phyloP scores from a whole-genome alignment of 2,113 vertebrate species.

The Cromileptes altivelis region DNA sequence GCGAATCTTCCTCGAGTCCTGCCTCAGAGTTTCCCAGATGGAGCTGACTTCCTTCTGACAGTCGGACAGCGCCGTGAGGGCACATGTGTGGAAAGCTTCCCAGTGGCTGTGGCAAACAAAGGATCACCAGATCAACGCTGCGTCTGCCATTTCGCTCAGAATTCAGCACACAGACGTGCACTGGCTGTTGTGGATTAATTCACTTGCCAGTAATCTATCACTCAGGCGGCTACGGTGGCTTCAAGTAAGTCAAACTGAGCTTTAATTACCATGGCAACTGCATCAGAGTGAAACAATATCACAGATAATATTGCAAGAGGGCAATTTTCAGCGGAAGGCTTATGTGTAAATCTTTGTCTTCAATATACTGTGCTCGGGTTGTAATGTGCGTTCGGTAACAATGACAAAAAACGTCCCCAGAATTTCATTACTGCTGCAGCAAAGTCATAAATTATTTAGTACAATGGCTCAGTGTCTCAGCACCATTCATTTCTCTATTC shows the following conservation, averaged over 20 bases:
- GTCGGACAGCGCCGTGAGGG: slow-evolving; percentile 76
- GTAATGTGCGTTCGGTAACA: slow-evolving; percentile 59
- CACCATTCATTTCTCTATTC: slow-evolving; percentile 65
- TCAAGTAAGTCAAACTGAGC: slow-evolving; percentile 58
- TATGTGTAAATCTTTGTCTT: slow-evolving; percentile 67
- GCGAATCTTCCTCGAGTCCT: slow-evolving; percentile 83
- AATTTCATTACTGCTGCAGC: slow-evolving; percentile 82
- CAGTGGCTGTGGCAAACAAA: slow-evolving; percentile 82
- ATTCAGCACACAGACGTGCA: slow-evolving; percentile 31
- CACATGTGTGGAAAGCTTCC: slow-evolving; percentile 86
- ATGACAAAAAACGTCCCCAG: slow-evolving; percentile 67
- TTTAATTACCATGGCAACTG: slow-evolving; percentile 77
- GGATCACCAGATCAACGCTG: slow-evolving; percentile 47
- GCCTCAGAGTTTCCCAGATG: slow-evolving; percentile 85
- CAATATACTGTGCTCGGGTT: slow-evolving; percentile 31
- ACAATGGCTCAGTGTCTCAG: slow-evolving; percentile 72
- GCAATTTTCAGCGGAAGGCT: slow-evolving; percentile 49
- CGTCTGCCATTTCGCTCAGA: slow-evolving; percentile 26
- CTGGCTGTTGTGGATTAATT: slow-evolving; percentile 46
- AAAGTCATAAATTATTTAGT: slow-evolving; percentile 82
- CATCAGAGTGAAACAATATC: slow-evolving; percentile 70
- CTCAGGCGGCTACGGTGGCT: slow-evolving; percentile 45
- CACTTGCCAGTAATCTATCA: slow-evolving; percentile 57
- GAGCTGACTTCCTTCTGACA: slow-evolving; percentile 85
- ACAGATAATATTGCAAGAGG: slow-evolving; percentile 53